These are phyloP conservation scores for Macrochelys suwanniensis DNA, from an alignment of 2,797 vertebrate species.

Conservation along the genomic window DNA sequence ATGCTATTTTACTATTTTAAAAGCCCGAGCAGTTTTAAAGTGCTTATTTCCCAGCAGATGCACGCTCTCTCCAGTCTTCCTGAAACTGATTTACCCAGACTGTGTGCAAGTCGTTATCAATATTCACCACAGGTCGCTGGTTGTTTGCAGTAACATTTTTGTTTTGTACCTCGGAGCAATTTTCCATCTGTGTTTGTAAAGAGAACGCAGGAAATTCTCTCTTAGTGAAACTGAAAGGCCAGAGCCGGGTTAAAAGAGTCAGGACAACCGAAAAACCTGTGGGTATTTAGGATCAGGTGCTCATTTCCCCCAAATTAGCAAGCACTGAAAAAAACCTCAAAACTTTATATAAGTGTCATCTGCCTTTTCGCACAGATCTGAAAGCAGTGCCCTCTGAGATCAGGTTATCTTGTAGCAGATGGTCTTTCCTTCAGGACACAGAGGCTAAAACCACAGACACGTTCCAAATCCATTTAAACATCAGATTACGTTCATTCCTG, in stretches of 20 bases:
- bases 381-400: background rate
- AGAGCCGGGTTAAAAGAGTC: accelerated
- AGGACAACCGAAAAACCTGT: background rate
- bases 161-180: background rate
- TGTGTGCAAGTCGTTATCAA: background rate
- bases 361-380: constrained; percentile 10
- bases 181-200: background rate
- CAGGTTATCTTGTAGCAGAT: constrained; percentile 56
- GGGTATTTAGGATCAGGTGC: background rate
- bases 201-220: background rate
- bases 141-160: background rate
- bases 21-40: constrained; percentile 12
- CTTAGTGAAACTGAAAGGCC: background rate
- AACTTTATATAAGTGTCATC: background rate
- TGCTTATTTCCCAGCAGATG: constrained; percentile 39
- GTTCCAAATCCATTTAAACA: constrained; percentile 64
- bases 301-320: background rate
- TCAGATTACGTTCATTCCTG: constrained; percentile 66
- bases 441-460: constrained; percentile 62
- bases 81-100: background rate
- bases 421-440: constrained; percentile 70
- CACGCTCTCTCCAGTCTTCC: background rate
- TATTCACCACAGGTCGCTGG: background rate
- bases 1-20: constrained; percentile 37
- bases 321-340: background rate